A percentile compares a stretch with the other conserved stretches of the same genome.
phyloP scores from a whole-genome alignment of 2,113 vertebrate species.

The Brachirus orientalis region DNA sequence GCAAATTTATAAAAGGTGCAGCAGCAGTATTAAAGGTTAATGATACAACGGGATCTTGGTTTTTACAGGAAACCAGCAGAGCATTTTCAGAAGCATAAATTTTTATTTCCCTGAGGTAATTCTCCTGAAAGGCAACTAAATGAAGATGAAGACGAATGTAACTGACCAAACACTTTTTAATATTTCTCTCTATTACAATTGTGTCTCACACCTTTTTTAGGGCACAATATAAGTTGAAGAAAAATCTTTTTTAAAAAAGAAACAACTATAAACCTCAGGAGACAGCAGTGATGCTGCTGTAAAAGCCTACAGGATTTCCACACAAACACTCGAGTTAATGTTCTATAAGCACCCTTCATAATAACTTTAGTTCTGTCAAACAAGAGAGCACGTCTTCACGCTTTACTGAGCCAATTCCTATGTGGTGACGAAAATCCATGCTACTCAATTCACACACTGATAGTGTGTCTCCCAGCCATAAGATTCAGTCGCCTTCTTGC shows the following conservation, averaged over 20 bases:
- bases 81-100: conserved; percentile 39
- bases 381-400: conserved; percentile 36
- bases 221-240: not conserved
- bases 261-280: conserved; percentile 21
- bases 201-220: conserved; percentile 17
- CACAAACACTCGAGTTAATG: conserved; percentile 9
- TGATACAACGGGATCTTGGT: conserved; percentile 27
- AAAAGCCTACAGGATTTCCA: conserved; percentile 9
- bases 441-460: conserved; percentile 40
- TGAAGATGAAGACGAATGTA: conserved; percentile 53
- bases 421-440: conserved; percentile 22
- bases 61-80: conserved; percentile 28
- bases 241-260: not conserved
- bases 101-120: conserved; percentile 57
- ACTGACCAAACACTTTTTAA: conserved; percentile 40
- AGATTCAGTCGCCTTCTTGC: conserved; percentile 55
- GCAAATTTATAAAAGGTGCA: conserved; percentile 15
- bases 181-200: conserved; percentile 55
- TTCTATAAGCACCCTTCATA: conserved; percentile 20
- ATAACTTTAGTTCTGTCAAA: conserved; percentile 43
- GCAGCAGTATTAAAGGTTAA: conserved; percentile 24
- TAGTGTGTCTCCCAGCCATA: conserved; percentile 44
- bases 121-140: conserved; percentile 58
- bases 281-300: conserved; percentile 16
- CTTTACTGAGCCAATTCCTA: conserved; percentile 30